phyloP scores from a whole-genome alignment of 2,888 invertebrate genomes.

The Plebejus anna region DNA sequence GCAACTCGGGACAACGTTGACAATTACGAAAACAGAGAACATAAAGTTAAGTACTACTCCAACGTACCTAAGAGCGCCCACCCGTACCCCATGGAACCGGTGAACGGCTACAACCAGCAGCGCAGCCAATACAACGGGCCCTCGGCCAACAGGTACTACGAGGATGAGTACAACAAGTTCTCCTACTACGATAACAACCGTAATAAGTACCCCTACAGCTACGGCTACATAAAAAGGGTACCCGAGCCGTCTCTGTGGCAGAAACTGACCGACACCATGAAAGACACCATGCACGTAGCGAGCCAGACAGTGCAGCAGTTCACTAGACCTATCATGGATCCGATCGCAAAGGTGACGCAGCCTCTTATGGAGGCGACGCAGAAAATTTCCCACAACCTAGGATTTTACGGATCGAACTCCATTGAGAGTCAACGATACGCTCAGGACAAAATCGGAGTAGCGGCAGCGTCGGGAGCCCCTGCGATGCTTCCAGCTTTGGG shows the following conservation, averaged over 20 bases:
- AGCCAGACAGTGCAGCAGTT: conserved; percentile 85
- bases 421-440: conserved; percentile 70
- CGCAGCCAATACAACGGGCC: conserved; percentile 68
- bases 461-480: conserved; percentile 76
- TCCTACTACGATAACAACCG: conserved; percentile 75
- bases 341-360: conserved; percentile 79
- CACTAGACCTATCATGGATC: conserved; percentile 80
- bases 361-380: conserved; percentile 88
- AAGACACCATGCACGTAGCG: conserved; percentile 85
- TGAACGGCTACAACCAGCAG: conserved; percentile 65
- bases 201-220: conserved; percentile 79
- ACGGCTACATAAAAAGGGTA: conserved; percentile 80
- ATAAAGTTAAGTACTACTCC: conserved; percentile 74
- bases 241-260: conserved; percentile 85
- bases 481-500: conserved; percentile 88
- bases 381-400: conserved; percentile 88
- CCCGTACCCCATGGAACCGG: conserved; percentile 77
- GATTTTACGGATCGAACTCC: conserved; percentile 76
- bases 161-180: conserved; percentile 75
- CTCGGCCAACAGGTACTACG: conserved; percentile 65
- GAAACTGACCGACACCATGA: conserved; percentile 85
- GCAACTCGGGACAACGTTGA: conserved; percentile 67
- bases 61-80: conserved; percentile 78
- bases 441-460: conserved; percentile 83
- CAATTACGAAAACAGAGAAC: conserved; percentile 54